These are phyloP conservation scores for Rhinichthys klamathensis DNA, from an alignment of 2,113 vertebrate genomes.

Conservation along the genomic window DNA sequence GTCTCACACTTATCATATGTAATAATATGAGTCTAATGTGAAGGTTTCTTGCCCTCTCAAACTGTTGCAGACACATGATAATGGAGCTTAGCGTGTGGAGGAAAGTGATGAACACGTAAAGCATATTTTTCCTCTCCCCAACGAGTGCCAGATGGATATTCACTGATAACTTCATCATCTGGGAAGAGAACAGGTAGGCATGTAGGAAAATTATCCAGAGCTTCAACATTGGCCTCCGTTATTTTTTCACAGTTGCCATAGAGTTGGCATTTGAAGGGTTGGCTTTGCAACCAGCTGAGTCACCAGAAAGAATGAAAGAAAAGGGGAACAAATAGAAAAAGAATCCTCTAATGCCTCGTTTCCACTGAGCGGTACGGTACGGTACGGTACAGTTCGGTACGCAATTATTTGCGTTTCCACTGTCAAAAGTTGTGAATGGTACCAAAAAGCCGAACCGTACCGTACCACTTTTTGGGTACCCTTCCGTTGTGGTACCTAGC, in stretches of 20 bases:
- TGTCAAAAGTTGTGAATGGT: no score
- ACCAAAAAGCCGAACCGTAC: no score
- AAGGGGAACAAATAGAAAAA: constrained; percentile 3
- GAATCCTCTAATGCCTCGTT: neutral
- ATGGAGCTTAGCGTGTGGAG: constrained; percentile 72
- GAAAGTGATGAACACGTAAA: constrained; percentile 69
- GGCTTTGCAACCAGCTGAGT: constrained; percentile 7
- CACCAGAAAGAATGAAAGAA: neutral
- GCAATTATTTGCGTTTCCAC: no score
- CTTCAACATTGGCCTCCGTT: neutral
- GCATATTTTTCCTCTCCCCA: constrained; percentile 60
- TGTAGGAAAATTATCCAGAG: neutral
- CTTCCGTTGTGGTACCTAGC: no score
- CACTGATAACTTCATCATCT: constrained; percentile 67
- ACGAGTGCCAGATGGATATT: constrained; percentile 71
- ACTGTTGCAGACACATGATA: constrained; percentile 65
- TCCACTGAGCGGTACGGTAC: no score
- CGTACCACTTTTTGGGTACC: no score
- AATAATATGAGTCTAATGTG: constrained; percentile 63
- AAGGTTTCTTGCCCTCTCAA: constrained; percentile 55
- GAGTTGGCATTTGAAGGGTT: neutral
- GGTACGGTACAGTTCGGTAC: no score
- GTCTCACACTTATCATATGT: constrained; percentile 42
- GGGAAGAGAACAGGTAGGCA: neutral
- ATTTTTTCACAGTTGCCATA: neutral